Evolutionary conservation across 2,888 invertebrate species (phyloP).

Genomic region (Hybos culiciformis): DNA sequence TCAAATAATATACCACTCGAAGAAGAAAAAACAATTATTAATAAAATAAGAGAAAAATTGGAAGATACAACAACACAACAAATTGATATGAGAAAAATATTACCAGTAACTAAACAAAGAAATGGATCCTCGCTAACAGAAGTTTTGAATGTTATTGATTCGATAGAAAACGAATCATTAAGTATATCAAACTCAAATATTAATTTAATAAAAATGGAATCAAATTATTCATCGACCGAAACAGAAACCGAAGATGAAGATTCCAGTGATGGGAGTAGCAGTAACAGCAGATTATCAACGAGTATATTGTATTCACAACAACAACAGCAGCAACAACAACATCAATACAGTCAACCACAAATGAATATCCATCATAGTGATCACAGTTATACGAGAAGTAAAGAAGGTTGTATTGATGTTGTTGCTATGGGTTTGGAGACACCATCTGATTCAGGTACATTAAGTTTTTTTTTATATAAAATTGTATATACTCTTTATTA

Average conservation of each 20-base stretch:
- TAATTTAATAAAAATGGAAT: slow-evolving; percentile 6
- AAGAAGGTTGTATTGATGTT: slow-evolving; percentile 41
- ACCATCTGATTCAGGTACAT: slow-evolving; percentile 73
- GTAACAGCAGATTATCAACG: background rate
- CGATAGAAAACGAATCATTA: slow-evolving; percentile 1
- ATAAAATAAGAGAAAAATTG: slow-evolving; percentile 27
- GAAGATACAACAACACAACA: slow-evolving; percentile 27
- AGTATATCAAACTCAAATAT: no score
- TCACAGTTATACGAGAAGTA: slow-evolving; percentile 58
- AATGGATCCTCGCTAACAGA: slow-evolving; percentile 19
- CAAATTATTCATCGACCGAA: slow-evolving; percentile 14
- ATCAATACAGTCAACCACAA: slow-evolving; percentile 12
- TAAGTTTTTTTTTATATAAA: background rate
- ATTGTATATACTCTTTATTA: no score
- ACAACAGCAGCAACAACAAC: slow-evolving; percentile 13
- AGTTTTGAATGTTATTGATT: slow-evolving; percentile 26
- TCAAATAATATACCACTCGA: slow-evolving; percentile 32
- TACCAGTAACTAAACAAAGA: slow-evolving; percentile 7
- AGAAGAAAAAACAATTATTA: slow-evolving; percentile 21
- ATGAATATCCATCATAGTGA: slow-evolving; percentile 37
- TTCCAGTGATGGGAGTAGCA: slow-evolving; percentile 11
- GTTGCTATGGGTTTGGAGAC: slow-evolving; percentile 62
- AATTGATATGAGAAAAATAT: slow-evolving; percentile 18
- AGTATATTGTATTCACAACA: slow-evolving; percentile 13
- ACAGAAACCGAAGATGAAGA: slow-evolving; percentile 16